Conservation (phyloP, 2,113 vertebrate species). For the Heterocephalus glaber region DNA sequence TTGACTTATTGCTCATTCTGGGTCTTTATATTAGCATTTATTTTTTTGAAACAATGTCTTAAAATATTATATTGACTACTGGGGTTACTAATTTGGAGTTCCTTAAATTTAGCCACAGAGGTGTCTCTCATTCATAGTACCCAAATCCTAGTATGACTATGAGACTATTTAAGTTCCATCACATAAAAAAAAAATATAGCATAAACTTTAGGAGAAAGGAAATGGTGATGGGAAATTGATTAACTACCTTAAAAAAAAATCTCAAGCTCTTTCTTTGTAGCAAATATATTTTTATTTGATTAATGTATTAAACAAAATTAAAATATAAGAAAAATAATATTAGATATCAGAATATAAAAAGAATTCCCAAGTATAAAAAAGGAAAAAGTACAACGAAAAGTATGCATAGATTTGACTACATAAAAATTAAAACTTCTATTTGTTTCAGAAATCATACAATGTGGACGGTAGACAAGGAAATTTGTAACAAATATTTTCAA, state of each 20-base stretch:
- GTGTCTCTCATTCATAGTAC: neutral
- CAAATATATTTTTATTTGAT: constrained; percentile 4
- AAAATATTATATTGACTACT: neutral
- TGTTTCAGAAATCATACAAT: neutral
- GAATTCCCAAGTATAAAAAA: constrained; percentile 12
- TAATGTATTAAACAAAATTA: neutral
- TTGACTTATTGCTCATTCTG: neutral
- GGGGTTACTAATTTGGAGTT: neutral
- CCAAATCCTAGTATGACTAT: neutral
- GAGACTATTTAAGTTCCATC: neutral
- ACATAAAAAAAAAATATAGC: neutral
- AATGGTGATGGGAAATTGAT: neutral
- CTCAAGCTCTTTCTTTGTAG: neutral
- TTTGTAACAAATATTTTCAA: constrained; percentile 43
- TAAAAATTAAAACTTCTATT: neutral
- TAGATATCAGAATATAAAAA: neutral
- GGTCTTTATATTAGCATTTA: constrained; percentile 5
- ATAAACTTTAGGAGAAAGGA: neutral
- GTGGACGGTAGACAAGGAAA: neutral
- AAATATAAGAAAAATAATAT: neutral
- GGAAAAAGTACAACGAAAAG: constrained; percentile 16
- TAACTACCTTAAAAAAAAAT: neutral
- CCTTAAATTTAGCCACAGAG: neutral
- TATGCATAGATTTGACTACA: neutral
- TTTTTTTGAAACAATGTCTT: neutral